Base-by-base conservation (phyloP, 2,113 vertebrate species). In the Crotalus tigris region DNA sequence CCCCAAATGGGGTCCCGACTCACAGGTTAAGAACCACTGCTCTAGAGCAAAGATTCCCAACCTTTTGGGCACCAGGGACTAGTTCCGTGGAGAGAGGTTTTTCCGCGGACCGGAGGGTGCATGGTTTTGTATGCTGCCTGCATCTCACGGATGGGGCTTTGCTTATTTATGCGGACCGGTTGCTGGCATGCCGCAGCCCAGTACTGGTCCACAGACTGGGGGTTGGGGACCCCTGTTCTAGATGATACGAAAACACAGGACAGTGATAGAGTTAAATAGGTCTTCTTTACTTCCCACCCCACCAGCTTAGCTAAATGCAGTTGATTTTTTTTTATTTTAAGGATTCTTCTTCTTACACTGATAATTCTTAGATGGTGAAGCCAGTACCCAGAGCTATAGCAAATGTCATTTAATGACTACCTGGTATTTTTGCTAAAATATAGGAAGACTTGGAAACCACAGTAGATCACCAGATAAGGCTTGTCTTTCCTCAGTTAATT, bases 401-500 rank as follows among this genome's bases (percentile, higher is more conserved):
- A 69, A 46, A 92, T 2, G 2, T 44, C 87, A 88, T 91, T 26
- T 39, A 17, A 90, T 91, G n/a, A 75, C 69, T 81, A 39, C n/a
- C 64, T 75, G 64, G 33, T 81, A 81, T 17, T 44, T 44, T 81
- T 81, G 17, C 33, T 81, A 81, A 44, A 44, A 81, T 81, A 81
- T 81, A 44, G 75, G 26, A 85, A 53, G 29, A 5, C 6, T 90
- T 58, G 24, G 17, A 88, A 57, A 33, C 49, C 51, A 39, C n/a
- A 9, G 15, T 2, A 44, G 46, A 87, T 46, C 29, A 0, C 69
- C 87, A 91, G 3, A 19, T 61, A 17, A 13, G 69, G 55, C 81
- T 0, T 0, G 87, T 1, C 0, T 85, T 29, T 89, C 91, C 0
- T 0, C 24, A 92, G 86, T 39, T 92, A 54, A 3, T 11, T 94